Conservation (phyloP, 2,113 vertebrate species). For the Paramisgurnus dabryanus region DNA sequence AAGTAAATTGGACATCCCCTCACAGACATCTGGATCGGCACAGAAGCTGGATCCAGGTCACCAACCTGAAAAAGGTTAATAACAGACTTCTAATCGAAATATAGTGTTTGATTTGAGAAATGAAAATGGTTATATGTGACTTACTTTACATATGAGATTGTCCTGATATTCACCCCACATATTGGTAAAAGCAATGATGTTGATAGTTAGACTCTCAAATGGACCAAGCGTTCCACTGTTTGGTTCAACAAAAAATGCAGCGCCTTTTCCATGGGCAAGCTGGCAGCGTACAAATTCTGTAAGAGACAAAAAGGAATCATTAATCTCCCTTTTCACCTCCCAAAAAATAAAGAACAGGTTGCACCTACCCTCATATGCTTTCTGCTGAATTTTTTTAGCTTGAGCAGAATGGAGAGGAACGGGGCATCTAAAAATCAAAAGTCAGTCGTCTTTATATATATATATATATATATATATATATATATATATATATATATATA, state of each 20-base stretch:
- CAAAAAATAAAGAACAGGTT: neutral
- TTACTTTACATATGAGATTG: constrained; percentile 83
- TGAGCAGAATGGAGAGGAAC: constrained; percentile 60
- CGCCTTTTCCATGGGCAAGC: constrained; percentile 84
- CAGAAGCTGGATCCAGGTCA: constrained; percentile 70
- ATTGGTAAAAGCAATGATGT: constrained; percentile 83
- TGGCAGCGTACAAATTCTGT: constrained; percentile 79
- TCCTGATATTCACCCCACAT: constrained; percentile 96
- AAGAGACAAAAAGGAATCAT: constrained; percentile 29
- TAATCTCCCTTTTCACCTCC: neutral
- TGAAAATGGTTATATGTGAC: constrained; percentile 12
- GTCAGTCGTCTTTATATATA: neutral
- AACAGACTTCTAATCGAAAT: neutral
- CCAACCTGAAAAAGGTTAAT: constrained; percentile 76
- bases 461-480: too few relatives aligned
- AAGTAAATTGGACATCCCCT: constrained; percentile 90
- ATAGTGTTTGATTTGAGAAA: neutral
- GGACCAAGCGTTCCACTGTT: constrained; percentile 76
- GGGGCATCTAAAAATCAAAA: constrained; percentile 49
- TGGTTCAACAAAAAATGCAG: constrained; percentile 76
- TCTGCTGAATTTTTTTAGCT: constrained; percentile 70
- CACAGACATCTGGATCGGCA: constrained; percentile 83
- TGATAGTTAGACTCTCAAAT: constrained; percentile 77
- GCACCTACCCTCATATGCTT: constrained; percentile 74
- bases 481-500: too few relatives aligned